Base-by-base conservation (phyloP, 2,888 invertebrate species). In the Ochropleura plecta region DNA sequence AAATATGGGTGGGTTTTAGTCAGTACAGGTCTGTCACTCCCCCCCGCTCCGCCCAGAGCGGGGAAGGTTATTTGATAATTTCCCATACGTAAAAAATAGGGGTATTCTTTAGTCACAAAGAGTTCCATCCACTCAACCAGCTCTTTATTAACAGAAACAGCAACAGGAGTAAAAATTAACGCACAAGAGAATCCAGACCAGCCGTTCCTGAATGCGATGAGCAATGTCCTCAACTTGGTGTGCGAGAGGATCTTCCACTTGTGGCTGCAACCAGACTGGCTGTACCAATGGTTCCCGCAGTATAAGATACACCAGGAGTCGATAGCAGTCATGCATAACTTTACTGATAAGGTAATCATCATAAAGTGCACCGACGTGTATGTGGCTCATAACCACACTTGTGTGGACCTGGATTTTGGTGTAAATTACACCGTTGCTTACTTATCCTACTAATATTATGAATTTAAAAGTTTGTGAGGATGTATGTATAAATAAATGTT, bases 271-370 rank as follows among this genome's bases (percentile, higher is more conserved):
- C 95, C 96, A 0, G 95, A 96, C n/a, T 96, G 97, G 88, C 88
- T 98, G 65, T 98, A 97, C 92, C 95, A 95, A 79, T 86, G 96
- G 0, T 96, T 94, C 57, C 95, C 95, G 18, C 93, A 95, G 72
- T 97, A 97, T 7, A 93, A 91, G 68, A 94, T 96, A 69, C 97
- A 97, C 82, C 90, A 96, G 49, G 90, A 94, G 51, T 95, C 95
- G 83, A 79, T 97, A 8, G 90, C 95, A 63, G 91, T 96, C 20
- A 92, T 98, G 85, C 97, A 98, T 83, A 90, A 89, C 6, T 97
- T 98, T 86, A 97, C 95, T 30, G 93, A 96, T 82, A 87, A 95
- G 82, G 97, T 97, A 88, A 71, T 62, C 10, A 53, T 53, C 12
- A 48, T 10, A 12, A 48, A 48, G 9, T 48, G 48, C 48, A 8